Evolutionary conservation across 2,888 invertebrate species (phyloP).

Genomic region (Orthosia cruda): DNA sequence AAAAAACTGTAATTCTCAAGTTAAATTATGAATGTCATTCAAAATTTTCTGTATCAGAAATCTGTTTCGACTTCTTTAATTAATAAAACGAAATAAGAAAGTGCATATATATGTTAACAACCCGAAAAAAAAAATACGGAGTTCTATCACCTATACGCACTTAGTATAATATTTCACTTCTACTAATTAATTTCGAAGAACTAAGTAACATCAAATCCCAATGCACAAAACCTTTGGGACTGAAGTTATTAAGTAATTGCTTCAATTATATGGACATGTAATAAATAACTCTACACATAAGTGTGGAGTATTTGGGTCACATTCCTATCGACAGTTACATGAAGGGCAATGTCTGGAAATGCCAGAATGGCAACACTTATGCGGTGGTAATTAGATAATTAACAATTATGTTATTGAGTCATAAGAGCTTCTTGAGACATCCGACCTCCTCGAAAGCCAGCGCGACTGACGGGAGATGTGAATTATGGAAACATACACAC

Average conservation of each 20-base stretch:
- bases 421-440: no score
- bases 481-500: no score
- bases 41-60: no score
- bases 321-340: conserved; percentile 38
- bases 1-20: no score
- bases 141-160: no score
- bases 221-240: conserved; percentile 20
- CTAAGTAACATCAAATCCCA: background rate
- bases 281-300: conserved; percentile 42
- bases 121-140: background rate
- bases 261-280: conserved; percentile 47
- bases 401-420: background rate
- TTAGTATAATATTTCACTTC: background rate
- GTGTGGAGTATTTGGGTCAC: conserved; percentile 46
- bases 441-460: no score
- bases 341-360: conserved; percentile 13
- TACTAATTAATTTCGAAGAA: background rate
- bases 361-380: background rate
- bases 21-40: no score
- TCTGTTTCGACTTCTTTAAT: no score
- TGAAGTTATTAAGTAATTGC: conserved; percentile 45
- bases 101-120: background rate
- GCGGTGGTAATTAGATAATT: background rate
- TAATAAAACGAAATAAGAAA: no score
- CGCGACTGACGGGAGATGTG: no score